Conservation (phyloP, 2,888 invertebrate species). For the Coenonympha arcania region DNA sequence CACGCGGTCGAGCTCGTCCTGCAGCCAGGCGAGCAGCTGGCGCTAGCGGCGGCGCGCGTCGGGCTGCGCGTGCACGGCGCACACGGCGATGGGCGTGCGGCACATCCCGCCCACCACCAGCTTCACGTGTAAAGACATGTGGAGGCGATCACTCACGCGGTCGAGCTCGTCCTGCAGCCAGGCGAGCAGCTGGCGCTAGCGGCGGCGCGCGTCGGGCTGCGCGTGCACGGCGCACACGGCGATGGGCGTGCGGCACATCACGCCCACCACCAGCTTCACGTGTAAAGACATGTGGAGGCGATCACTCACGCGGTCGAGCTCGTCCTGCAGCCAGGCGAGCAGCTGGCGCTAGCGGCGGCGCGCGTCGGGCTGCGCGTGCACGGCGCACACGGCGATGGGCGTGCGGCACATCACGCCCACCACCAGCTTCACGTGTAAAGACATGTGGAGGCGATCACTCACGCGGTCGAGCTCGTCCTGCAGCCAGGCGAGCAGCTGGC, state of each 20-base stretch:
- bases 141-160: slow-evolving; percentile 62
- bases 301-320: slow-evolving; percentile 82
- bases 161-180: slow-evolving; percentile 98
- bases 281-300: too few relatives aligned
- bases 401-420: slow-evolving; percentile 92
- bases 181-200: slow-evolving; percentile 91
- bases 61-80: slow-evolving; percentile 83
- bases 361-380: slow-evolving; percentile 84
- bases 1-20: slow-evolving; percentile 91
- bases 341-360: slow-evolving; percentile 91
- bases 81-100: slow-evolving; percentile 85
- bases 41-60: slow-evolving; percentile 91
- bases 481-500: slow-evolving; percentile 92
- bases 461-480: slow-evolving; percentile 93
- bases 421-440: slow-evolving; percentile 95
- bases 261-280: slow-evolving; percentile 93
- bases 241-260: slow-evolving; percentile 88
- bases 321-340: slow-evolving; percentile 96
- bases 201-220: slow-evolving; percentile 84
- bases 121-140: too few relatives aligned
- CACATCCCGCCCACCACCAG: slow-evolving; percentile 93
- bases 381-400: slow-evolving; percentile 83
- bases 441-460: slow-evolving; percentile 26
- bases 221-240: slow-evolving; percentile 86
- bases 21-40: slow-evolving; percentile 93